phyloP scores from a whole-genome alignment of 1,140 invertebrate genomes.

The Diorhabda carinulata region DNA sequence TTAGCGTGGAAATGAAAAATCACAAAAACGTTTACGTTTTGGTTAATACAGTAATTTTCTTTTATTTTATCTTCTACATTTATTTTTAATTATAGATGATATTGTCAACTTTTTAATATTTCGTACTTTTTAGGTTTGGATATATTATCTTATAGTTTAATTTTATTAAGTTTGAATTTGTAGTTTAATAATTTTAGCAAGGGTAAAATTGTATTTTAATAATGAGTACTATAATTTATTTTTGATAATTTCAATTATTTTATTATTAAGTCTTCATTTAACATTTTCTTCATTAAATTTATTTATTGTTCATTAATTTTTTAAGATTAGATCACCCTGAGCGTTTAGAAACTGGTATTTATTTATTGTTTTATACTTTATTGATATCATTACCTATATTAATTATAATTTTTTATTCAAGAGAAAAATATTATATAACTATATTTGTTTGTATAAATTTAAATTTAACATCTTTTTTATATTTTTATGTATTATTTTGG shows the following conservation, averaged over 20 bases:
- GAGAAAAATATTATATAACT: constrained; percentile 50
- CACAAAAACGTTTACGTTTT: no score
- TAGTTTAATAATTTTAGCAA: no score
- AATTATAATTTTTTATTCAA: constrained; percentile 49
- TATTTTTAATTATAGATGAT: constrained; percentile 46
- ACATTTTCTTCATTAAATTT: constrained; percentile 36
- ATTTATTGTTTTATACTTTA: constrained; percentile 63
- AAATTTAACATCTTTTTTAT: constrained; percentile 51
- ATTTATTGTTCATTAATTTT: constrained; percentile 51
- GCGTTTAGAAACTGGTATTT: constrained; percentile 56
- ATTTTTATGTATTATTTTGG: no score
- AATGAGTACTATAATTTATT: constrained; percentile 52
- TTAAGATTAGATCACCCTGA: no score
- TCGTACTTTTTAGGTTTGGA: constrained; percentile 37
- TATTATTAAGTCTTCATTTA: no score
- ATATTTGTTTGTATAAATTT: constrained; percentile 48
- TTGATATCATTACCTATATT: constrained; percentile 46
- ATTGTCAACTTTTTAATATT: constrained; percentile 46
- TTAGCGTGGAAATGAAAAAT: no score
- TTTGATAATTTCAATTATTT: constrained; percentile 63
- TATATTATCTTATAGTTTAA: constrained; percentile 52
- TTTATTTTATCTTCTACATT: constrained; percentile 47
- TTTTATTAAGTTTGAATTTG: constrained; percentile 56
- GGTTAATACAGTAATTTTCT: constrained; percentile 39
- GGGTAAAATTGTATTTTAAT: no score